Evolutionary conservation across 2,113 vertebrate genomes (phyloP), one percentile per base, ranked within the genome.

Genomic region (Malaclemys terrapin): DNA sequence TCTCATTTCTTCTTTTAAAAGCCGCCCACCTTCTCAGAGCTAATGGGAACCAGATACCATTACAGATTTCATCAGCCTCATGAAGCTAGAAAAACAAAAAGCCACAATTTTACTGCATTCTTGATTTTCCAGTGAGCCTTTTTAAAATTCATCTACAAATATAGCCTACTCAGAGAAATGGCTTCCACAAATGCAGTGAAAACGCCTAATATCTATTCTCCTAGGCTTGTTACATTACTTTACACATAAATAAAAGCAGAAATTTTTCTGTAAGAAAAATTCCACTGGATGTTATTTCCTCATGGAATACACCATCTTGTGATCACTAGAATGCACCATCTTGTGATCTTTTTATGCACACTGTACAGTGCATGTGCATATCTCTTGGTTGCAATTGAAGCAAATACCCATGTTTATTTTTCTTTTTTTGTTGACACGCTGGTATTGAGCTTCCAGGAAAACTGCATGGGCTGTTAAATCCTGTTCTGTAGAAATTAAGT

Each of bases 1-100:
- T 82, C 54, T 93, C 65, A 82, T 35, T 20, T 82, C n/a, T 87
- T 72, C 27, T 80, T 93, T 50, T 85, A 69, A 69, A 80, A 95
- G 29, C 22, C 42, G n/a, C n/a, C 75, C 78, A 81, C 45, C 38
- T 0, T 0, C 62, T 80, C n/a, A 38, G 17, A 38, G 65, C 31
- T 24, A 87, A 31, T 52, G 20, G 94, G 89, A 89, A 54, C 6
- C n/a, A 38, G 35, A 38, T 56, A 38, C 14, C 80, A 82, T 31
- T 1, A 38, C 20, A 1, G 6, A 49, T 91, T 89, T 53, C 20
- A 84, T 17, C 31, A 1, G 0, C 85, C 25, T 93, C 47, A 76
- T 50, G 72, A 81, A 83, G 50, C 72, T 83, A 29, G 79, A 82
- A 20, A 93, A 69, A 29, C 47, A 45, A 76, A 96, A 0, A 84